Base-by-base conservation (phyloP, 2,888 invertebrate genomes). In the Polymixis lichenea region DNA sequence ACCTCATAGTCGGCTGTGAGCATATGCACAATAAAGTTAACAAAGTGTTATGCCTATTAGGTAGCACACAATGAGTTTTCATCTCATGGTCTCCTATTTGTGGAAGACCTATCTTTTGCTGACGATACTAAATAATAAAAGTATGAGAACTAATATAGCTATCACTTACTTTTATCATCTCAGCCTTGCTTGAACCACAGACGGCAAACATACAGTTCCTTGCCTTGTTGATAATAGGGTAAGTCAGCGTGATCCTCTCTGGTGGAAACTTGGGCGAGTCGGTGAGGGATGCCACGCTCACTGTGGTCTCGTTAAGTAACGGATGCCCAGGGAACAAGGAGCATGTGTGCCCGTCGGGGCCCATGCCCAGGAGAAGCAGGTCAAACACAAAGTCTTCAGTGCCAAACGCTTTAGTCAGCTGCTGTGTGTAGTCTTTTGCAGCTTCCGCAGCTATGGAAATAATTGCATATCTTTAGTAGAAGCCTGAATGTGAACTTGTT, bases 231-330 rank as follows among this genome's bases (percentile, higher is more conserved):
- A 99, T 97, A 19, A 99, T 97, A 0, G 99, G 98, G 85, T 98
- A 98, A 0, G 99, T 99, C 88, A 99, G 96, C 0, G 99, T 99
- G 15, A 99, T 97, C 78, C 99, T 97, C 65, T 97, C 96, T 0
- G 99, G 98, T 0, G 99, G 99, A 28, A 99, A 99, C 93, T 99
- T 99, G 0, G 99, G 99, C 0, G 99, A 99, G 95, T 99, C 98
- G 0, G 97, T 97, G 78, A 99, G 98, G 0, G 98, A 96, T 15
- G 98, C 98, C 6, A 99, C 98, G 96, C 98, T 97, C 66, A 97
- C 93, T 1, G 92, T 92, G 0, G 92, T 96, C 91, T 98, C 98
- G 0, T 97, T 91, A 3, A 98, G 67, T n/a, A 89, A 92, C 0
- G 95, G 93, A 92, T 98, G 98, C 0, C 97, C 98, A 0, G 99